Evolutionary conservation across 2,113 vertebrate genomes (phyloP), one percentile per base, ranked within the genome.

Genomic region (Toxotes jaculatrix): DNA sequence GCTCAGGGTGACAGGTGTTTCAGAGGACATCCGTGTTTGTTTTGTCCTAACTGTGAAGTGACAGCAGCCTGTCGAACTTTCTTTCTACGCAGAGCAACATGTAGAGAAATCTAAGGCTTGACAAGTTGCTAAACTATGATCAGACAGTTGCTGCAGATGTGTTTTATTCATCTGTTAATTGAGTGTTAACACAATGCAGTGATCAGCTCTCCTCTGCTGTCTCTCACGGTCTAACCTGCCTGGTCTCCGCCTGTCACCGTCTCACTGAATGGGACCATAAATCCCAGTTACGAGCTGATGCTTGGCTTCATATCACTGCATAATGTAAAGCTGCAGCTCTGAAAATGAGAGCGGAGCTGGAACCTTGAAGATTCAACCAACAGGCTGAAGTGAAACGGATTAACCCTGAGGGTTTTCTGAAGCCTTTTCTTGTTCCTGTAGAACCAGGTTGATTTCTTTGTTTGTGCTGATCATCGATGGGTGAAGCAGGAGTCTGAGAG

Each of bases 141-240:
- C 19, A 2, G 14, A 14, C 27, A 31, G 16, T 7, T 49, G 42
- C 31, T 14, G 38, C 45, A 27, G 57, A 27, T 23, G 17, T 66
- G 23, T 27, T 69, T 79, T 63, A 43, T 61, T 72, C 53, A 62
- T 65, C 47, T n/a, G 59, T 61, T 80, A 68, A 60, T 68, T 19
- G 62, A 69, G 56, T 56, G 12, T 34, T 16, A 16, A 60, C 57
- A 23, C 21, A 53, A 31, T 23, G 43, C 45, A 45, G 57, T 51
- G 66, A 82, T 64, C 60, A 43, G 27, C 55, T 64, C n/a, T 4
- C 12, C 7, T 34, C 55, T 51, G 63, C 55, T 40, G 27, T 72
- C 32, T 21, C 59, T 70, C 61, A 32, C 60, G 4, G 3, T 51
- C 19, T 12, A 17, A 60, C 47, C 43, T 55, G 45, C 68, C 75